These are phyloP conservation scores for Potamarius usumacintae DNA, from an alignment of 2,113 vertebrate species.

Conservation along the genomic window DNA sequence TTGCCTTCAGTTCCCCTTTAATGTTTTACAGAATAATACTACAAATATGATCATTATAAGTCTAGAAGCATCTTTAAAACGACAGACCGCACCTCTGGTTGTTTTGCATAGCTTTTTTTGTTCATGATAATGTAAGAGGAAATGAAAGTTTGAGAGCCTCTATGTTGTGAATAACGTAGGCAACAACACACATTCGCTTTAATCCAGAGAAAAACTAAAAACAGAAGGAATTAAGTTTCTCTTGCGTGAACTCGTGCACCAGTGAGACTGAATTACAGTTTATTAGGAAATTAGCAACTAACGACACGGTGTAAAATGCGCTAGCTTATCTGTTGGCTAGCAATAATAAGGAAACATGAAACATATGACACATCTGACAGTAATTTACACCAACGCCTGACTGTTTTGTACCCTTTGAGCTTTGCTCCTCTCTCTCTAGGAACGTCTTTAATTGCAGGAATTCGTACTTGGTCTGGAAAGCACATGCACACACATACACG, in stretches of 20 bases:
- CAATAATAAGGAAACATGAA: not conserved
- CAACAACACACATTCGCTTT: not conserved
- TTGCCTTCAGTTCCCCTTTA: too few relatives aligned
- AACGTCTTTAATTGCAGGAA: conserved; percentile 17
- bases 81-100: not conserved
- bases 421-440: not conserved
- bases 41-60: not conserved
- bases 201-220: not conserved
- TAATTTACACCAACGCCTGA: not conserved
- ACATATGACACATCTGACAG: not conserved
- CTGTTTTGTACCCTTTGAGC: conserved; percentile 2
- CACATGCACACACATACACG: conserved; percentile 30
- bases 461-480: not conserved
- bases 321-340: conserved; percentile 14
- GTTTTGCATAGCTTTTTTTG: not conserved
- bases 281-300: not conserved
- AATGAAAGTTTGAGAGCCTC: too few relatives aligned
- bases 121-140: not conserved
- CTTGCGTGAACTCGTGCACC: not conserved
- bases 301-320: not conserved
- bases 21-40: not conserved
- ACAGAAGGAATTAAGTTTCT: not conserved
- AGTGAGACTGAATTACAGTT: not conserved
- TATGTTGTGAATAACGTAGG: not conserved
- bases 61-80: not conserved